Conservation (phyloP, 2,113 vertebrate species). For the Pygathrix nemaeus region DNA sequence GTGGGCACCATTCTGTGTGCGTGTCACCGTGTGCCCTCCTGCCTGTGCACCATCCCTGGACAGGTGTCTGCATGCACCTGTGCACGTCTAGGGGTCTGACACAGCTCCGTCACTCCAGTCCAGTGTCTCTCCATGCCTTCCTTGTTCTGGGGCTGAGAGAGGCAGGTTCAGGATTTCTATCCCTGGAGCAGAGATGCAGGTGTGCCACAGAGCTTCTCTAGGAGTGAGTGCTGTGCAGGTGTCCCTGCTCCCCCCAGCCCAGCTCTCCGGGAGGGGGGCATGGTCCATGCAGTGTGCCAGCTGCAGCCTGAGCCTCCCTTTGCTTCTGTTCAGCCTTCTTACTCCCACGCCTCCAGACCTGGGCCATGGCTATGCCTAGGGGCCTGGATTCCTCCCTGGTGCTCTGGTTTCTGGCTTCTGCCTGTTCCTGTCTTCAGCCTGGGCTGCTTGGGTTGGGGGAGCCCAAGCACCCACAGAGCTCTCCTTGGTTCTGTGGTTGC, state of each 20-base stretch:
- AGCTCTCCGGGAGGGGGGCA: too few species aligned
- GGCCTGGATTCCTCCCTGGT: not conserved
- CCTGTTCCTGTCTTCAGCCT: not conserved
- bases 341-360: not conserved
- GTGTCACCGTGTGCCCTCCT: not conserved
- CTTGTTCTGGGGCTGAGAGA: not conserved
- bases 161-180: not conserved
- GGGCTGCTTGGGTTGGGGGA: not conserved
- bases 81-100: not conserved
- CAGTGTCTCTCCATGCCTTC: accelerated
- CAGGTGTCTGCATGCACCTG: not conserved
- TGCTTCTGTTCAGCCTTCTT: not conserved
- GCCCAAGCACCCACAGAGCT: not conserved
- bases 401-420: not conserved
- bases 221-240: accelerated
- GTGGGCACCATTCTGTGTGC: too few species aligned
- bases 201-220: not conserved
- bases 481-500: not conserved
- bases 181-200: not conserved
- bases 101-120: too few species aligned
- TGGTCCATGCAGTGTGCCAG: accelerated
- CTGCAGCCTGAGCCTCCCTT: not conserved
- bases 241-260: not conserved
- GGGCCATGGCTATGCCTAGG: not conserved
- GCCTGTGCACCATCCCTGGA: not conserved